Evolutionary conservation across 2,797 vertebrate species (phyloP).

Genomic region (Myotis daubentonii): DNA sequence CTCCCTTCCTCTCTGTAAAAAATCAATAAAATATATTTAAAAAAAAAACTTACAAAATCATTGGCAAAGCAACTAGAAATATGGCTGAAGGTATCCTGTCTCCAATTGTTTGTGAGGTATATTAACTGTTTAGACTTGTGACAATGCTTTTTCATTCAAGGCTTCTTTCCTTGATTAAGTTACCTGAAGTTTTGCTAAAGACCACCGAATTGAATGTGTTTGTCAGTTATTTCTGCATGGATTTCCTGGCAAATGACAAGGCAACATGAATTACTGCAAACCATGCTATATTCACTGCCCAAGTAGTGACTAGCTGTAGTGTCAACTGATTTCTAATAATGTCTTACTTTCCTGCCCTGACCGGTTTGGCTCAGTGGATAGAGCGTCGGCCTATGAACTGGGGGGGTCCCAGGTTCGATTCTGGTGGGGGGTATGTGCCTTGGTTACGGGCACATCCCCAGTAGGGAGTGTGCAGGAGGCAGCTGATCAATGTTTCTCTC

Average conservation of each 20-base stretch:
- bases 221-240: background rate
- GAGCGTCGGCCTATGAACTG: no score
- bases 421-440: no score
- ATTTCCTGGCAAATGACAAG: background rate
- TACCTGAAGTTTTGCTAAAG: background rate
- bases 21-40: no score
- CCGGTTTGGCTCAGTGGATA: no score
- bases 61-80: background rate
- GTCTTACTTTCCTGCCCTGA: background rate
- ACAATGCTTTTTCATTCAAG: background rate
- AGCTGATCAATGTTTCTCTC: no score
- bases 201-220: background rate
- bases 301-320: background rate
- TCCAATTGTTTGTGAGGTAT: background rate
- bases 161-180: background rate
- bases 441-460: no score
- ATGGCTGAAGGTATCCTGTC: background rate
- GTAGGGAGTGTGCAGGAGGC: no score
- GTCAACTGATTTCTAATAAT: constrained; percentile 2
- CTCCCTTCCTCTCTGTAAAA: no score
- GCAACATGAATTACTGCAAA: constrained; percentile 40
- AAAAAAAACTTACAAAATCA: background rate
- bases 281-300: constrained; percentile 29
- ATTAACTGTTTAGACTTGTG: background rate
- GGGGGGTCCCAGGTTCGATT: no score